Evolutionary conservation across 2,888 invertebrate species (phyloP).

Genomic region (Synanthedon tipuliformis): DNA sequence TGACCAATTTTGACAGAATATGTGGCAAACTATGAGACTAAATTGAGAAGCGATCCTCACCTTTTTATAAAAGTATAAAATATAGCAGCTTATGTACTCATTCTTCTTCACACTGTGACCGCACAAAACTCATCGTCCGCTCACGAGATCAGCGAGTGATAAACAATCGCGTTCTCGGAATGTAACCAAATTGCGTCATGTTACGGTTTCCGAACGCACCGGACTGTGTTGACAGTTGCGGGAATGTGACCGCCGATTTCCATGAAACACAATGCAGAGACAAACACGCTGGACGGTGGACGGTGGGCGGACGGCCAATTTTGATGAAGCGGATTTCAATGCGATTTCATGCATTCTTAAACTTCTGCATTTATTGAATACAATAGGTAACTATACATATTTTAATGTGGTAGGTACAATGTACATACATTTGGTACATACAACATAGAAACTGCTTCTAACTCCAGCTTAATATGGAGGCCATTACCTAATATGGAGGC

Average conservation of each 20-base stretch:
- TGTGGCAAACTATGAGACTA: no score
- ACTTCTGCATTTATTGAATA: no score
- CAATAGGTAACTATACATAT: no score
- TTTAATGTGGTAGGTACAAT: no score
- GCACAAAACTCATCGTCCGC: neutral
- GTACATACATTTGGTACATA: no score
- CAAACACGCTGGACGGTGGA: neutral
- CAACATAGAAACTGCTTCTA: no score
- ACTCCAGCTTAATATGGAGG: no score
- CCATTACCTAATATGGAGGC: no score
- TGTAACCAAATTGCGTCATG: conserved; percentile 5
- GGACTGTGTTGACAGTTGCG: conserved; percentile 18
- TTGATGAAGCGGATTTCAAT: neutral
- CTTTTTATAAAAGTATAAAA: no score
- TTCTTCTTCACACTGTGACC: neutral
- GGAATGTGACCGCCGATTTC: conserved; percentile 7
- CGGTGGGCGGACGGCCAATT: neutral
- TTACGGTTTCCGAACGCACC: conserved; percentile 1
- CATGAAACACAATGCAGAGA: neutral
- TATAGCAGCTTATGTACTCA: neutral
- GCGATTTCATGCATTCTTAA: neutral
- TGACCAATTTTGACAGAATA: no score
- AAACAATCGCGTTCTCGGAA: conserved; percentile 11
- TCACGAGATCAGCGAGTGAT: neutral
- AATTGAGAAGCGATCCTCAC: no score